Conservation (phyloP, 2,888 invertebrate genomes). For the Hemicrepidius hirtus region DNA sequence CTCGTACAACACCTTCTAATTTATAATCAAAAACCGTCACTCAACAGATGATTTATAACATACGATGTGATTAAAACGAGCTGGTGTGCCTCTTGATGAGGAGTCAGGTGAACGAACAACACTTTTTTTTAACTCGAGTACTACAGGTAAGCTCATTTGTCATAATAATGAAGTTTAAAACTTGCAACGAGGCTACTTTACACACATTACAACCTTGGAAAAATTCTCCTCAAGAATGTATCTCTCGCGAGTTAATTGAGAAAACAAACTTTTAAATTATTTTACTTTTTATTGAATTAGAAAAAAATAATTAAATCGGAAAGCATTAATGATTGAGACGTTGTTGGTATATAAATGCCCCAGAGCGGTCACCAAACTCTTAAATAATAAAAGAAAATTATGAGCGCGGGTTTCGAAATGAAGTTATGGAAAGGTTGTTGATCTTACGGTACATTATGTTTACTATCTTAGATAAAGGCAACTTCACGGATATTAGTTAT, state of each 20-base stretch:
- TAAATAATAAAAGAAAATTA: constrained; percentile 31
- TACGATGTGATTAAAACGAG: constrained; percentile 57
- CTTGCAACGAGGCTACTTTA: constrained; percentile 20
- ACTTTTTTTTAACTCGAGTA: constrained; percentile 38
- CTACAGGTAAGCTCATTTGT: constrained; percentile 33
- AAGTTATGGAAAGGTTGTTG: constrained; percentile 50
- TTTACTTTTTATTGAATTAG: background rate
- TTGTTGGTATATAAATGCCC: background rate
- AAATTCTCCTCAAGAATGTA: background rate
- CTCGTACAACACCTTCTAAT: constrained; percentile 42
- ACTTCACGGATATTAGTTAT: constrained; percentile 22
- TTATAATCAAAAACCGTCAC: constrained; percentile 57
- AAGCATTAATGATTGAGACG: constrained; percentile 8
- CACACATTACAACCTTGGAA: constrained; percentile 19
- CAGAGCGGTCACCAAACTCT: background rate
- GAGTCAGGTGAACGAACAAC: constrained; percentile 46
- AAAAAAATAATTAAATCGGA: background rate
- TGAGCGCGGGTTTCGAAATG: constrained; percentile 27
- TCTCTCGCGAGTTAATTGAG: constrained; percentile 14
- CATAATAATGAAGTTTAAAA: constrained; percentile 35
- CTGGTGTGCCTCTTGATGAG: constrained; percentile 46
- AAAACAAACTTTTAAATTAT: constrained; percentile 4
- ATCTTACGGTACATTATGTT: constrained; percentile 39
- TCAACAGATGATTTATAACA: constrained; percentile 58
- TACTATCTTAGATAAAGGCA: constrained; percentile 36